Conservation (phyloP, 2,797 vertebrate species). For the Cottoperca gobio region DNA sequence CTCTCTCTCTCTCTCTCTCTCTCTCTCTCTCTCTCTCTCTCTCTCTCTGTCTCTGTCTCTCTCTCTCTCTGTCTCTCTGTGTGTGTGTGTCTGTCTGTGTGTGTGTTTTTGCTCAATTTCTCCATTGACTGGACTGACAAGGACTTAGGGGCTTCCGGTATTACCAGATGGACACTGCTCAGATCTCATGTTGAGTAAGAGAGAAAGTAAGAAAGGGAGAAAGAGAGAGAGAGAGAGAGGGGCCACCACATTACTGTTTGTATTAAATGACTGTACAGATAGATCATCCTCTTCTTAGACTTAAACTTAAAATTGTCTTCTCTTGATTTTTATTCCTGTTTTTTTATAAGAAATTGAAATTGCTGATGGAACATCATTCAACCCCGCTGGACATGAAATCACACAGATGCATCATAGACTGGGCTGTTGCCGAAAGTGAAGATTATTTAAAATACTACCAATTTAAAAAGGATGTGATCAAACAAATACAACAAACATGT, state of each 20-base stretch:
- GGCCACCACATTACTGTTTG: not conserved
- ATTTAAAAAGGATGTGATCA: not conserved
- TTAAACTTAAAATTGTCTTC: conserved; percentile 1
- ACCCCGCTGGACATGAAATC: not conserved
- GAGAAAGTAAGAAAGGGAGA: not conserved
- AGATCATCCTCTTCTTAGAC: not conserved
- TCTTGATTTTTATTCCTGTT: accelerated
- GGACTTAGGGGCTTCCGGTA: conserved; percentile 52
- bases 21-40: too few relatives aligned
- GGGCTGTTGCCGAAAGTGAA: not conserved
- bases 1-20: too few relatives aligned
- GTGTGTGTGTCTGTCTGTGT: conserved; percentile 20
- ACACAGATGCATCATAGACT: not conserved
- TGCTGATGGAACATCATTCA: not conserved
- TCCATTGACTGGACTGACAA: conserved; percentile 44
- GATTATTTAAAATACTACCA: not conserved
- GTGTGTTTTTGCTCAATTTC: conserved; percentile 1
- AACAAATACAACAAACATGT: not conserved
- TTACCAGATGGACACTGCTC: conserved; percentile 48
- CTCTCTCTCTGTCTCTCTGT: too few relatives aligned
- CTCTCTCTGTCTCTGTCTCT: too few relatives aligned
- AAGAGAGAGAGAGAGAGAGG: not conserved
- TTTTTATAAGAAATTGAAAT: not conserved
- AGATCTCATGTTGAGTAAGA: conserved; percentile 38
- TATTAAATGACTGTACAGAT: not conserved